These are phyloP conservation scores for Cecropterus lyciades DNA, from an alignment of 1,140 invertebrate genomes.

Conservation along the genomic window DNA sequence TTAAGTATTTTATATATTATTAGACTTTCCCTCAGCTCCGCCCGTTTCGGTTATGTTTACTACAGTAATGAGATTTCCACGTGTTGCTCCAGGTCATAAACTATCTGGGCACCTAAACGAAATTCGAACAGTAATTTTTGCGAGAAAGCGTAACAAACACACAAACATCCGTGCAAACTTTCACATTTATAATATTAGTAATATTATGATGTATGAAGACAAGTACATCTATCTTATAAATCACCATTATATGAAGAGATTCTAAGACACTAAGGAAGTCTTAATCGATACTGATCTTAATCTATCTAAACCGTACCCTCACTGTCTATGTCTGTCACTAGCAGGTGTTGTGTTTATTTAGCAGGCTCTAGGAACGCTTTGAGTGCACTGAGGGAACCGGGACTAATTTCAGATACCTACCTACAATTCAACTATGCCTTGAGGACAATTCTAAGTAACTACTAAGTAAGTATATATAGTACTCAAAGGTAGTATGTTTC, in stretches of 20 bases:
- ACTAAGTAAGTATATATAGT: background rate
- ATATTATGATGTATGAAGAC: too few relatives aligned
- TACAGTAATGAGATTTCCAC: too few relatives aligned
- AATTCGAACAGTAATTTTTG: too few relatives aligned
- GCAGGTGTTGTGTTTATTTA: conserved; percentile 5
- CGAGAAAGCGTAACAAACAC: too few relatives aligned
- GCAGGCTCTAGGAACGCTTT: conserved; percentile 8
- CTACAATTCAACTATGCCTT: background rate
- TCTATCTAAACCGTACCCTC: background rate
- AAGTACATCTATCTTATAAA: background rate
- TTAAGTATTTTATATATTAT: too few relatives aligned
- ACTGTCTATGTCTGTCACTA: conserved; percentile 10
- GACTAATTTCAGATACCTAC: conserved; percentile 18
- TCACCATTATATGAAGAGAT: background rate
- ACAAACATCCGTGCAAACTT: too few relatives aligned
- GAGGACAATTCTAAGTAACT: background rate
- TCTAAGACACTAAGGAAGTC: background rate
- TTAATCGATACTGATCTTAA: conserved; percentile 5
- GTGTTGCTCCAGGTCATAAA: too few relatives aligned
- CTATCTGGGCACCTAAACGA: too few relatives aligned
- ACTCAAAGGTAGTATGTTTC: too few relatives aligned
- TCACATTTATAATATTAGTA: too few relatives aligned
- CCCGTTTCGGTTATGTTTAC: too few relatives aligned
- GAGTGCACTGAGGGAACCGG: background rate
- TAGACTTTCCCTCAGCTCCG: too few relatives aligned